Base-by-base conservation (phyloP, 2,888 invertebrate genomes). In the Philhelius pedissequus region DNA sequence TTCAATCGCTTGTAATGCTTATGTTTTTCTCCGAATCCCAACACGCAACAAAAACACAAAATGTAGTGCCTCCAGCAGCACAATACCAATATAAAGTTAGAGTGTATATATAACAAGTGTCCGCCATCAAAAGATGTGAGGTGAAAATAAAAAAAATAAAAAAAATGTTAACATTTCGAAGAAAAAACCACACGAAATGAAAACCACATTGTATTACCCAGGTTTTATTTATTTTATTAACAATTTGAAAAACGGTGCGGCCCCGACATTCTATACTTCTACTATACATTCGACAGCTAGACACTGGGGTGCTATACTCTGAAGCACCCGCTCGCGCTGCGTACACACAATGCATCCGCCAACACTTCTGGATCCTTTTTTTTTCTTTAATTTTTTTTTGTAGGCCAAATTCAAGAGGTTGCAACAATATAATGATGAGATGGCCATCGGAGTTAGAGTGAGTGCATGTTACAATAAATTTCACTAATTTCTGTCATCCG, bases 401-500 rank as follows among this genome's bases (percentile, higher is more conserved):
- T 78, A 58, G 84, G 70, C 79, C 74, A 79, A 84, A 71, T 71
- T 71, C 60, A 80, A 84, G 84, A 71, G 79, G 84, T 54, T 68
- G 73, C 50, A 40, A 70, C 5, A 38, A n/a, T 20, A 60, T 22
- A 60, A 40, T 40, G 40, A 60, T 60, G 43, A 43, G 40, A 60
- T 60, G 43, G 30, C 27, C 30, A 64, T 52, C 13, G 5, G 27
- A 52, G n/a, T n/a, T n/a, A n/a, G 48, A 48, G 48, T 48, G 64
- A 79, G 71, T 71, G 80, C 75, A 71, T 80, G 80, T 76, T 80
- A 91, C 91, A 91, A 90, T 90, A 90, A 90, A 90, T 91, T 91
- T 91, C 90, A 90, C 90, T 90, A 90, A 90, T 90, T 90, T 90
- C 90, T 91, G 90, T 90, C 90, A 91, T 90, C 90, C 89, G 87